These are phyloP conservation scores for Simalia tracyae DNA, from an alignment of 2,797 vertebrate species.

Conservation along the genomic window DNA sequence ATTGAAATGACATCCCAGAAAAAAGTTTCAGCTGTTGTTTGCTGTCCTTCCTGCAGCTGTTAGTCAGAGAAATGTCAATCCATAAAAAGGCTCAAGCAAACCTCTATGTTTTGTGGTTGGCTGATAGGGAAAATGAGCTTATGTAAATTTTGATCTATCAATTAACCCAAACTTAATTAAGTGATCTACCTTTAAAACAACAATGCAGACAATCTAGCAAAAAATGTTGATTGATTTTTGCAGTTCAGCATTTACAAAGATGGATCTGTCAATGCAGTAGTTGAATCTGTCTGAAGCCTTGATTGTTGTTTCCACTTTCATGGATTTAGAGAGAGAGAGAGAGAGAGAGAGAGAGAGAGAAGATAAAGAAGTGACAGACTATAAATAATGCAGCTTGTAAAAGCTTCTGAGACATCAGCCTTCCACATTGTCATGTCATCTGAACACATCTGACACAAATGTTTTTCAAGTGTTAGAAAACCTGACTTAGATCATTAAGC, in stretches of 20 bases:
- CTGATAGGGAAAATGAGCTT: background rate
- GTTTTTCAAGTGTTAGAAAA: slow-evolving; percentile 44
- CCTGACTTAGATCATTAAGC: slow-evolving; percentile 45
- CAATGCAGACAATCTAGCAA: background rate
- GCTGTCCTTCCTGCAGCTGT: background rate
- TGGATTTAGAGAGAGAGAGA: background rate
- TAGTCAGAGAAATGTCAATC: background rate
- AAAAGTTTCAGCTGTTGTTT: background rate
- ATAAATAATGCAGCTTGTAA: slow-evolving; percentile 47
- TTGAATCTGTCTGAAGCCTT: slow-evolving; percentile 5
- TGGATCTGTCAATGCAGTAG: slow-evolving; percentile 41
- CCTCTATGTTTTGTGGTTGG: background rate
- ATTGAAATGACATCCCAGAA: background rate
- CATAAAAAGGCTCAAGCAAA: background rate
- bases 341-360: background rate
- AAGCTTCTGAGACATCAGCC: slow-evolving; percentile 49
- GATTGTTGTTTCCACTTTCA: background rate
- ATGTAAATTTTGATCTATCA: background rate
- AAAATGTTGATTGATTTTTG: slow-evolving; percentile 7
- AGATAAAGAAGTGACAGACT: slow-evolving; percentile 1
- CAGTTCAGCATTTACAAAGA: slow-evolving; percentile 29
- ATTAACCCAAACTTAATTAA: slow-evolving; percentile 1
- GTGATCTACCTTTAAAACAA: background rate
- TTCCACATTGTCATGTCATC: slow-evolving; percentile 28
- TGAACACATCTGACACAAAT: slow-evolving; percentile 41